Base-by-base conservation (phyloP, 2,888 invertebrate species). In the Diloba caeruleocephala region DNA sequence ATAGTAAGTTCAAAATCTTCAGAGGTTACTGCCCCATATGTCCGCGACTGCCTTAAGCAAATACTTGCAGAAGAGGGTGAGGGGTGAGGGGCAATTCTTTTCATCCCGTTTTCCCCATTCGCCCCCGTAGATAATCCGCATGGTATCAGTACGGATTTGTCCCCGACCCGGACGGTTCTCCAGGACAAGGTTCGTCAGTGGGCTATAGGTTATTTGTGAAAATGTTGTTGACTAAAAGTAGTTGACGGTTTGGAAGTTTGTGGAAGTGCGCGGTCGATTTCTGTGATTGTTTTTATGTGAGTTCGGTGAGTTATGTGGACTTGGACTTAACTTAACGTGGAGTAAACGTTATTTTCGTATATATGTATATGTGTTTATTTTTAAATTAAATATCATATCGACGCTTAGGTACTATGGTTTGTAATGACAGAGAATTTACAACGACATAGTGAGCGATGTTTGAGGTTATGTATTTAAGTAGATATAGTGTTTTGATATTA, bases 101-200 rank as follows among this genome's bases (percentile, higher is more conserved):
- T 57, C 44, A 34, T 33, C 29, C 34, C 39, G 19, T 28, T 34
- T 49, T 50, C 28, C 50, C 32, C 50, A 26, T 46, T 58, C 58
- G 48, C 57, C 42, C 31, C 42, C 49, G 57, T 51, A 37, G 38
- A 38, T 66, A 46, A 66, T 54, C 51, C 58, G 58, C 62, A 46
- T 59, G 51, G 51, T 52, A 71, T 44, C 69, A 70, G 69, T 68
- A 32, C 44, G 56, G 29, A 59, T 51, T 61, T 44, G 46, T 42
- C 39, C 46, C 37, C 50, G 51, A 28, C 49, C 39, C 50, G 48
- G 39, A 29, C 50, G 64, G 71, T 71, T 13, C 60, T 37, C 29
- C 23, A 53, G 17, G 12, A 6, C 9, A 14, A 19, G 25, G 39
- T 26, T 13, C 17, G 31, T 34, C 14, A 17, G 14, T 9, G 33